These are phyloP conservation scores for Bucco capensis DNA, from an alignment of 2,113 vertebrate genomes.

Conservation along the genomic window DNA sequence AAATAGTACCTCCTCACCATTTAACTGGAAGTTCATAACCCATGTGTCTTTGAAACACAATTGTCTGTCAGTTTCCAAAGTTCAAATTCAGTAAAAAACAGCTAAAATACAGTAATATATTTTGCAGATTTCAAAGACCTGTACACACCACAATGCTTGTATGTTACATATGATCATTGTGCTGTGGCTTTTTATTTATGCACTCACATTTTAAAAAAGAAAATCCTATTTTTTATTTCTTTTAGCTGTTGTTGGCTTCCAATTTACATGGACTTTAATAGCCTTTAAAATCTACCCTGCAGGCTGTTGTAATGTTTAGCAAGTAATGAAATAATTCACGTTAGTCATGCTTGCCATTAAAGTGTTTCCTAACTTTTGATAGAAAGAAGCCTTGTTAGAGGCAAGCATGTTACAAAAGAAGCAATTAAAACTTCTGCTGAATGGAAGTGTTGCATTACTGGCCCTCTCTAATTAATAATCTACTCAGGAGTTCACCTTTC, in stretches of 20 bases:
- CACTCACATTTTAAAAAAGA: not conserved
- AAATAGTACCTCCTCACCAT: not conserved
- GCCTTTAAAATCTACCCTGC: not conserved
- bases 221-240: not conserved
- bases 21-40: not conserved
- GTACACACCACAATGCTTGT: not conserved
- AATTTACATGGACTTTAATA: not conserved
- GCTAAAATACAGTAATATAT: not conserved
- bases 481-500: not conserved
- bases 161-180: not conserved
- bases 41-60: not conserved
- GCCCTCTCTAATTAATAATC: not conserved
- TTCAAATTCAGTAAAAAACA: not conserved
- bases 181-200: not conserved
- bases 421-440: not conserved
- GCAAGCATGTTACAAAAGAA: not conserved
- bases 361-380: not conserved
- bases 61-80: not conserved
- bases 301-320: not conserved
- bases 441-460: not conserved
- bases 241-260: not conserved
- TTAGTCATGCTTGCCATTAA: not conserved
- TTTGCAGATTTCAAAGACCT: not conserved
- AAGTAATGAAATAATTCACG: not conserved
- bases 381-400: not conserved